Evolutionary conservation across 2,797 vertebrate species (phyloP), one percentile per base, ranked within the genome.

Genomic region (Phataginus tricuspis): DNA sequence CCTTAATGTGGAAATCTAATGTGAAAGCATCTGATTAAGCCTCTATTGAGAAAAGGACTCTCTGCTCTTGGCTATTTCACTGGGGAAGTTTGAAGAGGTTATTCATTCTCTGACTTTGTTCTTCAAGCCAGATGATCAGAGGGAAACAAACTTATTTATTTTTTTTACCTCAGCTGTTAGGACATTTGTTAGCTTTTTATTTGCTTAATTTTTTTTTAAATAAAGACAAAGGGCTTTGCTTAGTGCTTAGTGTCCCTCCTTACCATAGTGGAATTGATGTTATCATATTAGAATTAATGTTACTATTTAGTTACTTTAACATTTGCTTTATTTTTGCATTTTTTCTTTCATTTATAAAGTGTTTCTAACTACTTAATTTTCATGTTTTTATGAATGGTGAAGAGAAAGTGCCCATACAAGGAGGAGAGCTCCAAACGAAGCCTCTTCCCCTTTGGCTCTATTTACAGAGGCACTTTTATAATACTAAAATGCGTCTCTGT

Each of bases 31-130:
- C 16, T 72, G 37, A 78, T 85, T 4, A 68, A 90, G 45, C 14
- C 39, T 69, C 27, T 87, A 37, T 51, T 64, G 51, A 86, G 61
- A 87, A 80, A 94, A 83, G 2, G 25, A 31, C 10, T 49, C 34
- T 91, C n/a, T 95, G 18, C n/a, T 72, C 68, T 94, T 87, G 63
- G 2, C 39, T 90, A 18, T 45, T 13, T 86, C 51, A 69, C 21
- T 91, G 25, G 29, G 27, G 53, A 59, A 86, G n/a, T 92, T 92
- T 86, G 59, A 92, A 94, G 27, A 37, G 31, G 13, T 71, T 86
- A 64, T 42, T 75, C 7, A 69, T 78, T 71, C 7, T 87, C 66
- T 89, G 13, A 91, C 10, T 91, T 57, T 94, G 1, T 90, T 90
- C 31, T 87, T 93, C 19, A 82, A 55, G 23, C 12, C 11, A 92